Base-by-base conservation (phyloP, 2,113 vertebrate species). In the Paralichthys olivaceus region DNA sequence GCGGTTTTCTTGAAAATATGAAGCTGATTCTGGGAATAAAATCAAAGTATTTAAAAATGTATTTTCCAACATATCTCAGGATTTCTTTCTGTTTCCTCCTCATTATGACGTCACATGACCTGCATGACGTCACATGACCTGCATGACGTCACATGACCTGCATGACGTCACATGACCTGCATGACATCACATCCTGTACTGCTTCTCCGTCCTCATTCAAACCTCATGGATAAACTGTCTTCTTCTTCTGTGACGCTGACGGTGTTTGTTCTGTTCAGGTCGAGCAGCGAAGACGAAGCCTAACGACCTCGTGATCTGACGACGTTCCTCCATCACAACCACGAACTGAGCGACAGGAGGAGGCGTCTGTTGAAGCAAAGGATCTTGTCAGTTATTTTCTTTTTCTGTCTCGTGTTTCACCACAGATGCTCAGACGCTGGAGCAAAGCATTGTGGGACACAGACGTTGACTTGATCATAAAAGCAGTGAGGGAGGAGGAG, bases 211-310 rank as follows among this genome's bases (percentile, higher is more conserved):
- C 47, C 13, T 20, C 17, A 49, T 19, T 49, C 17, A 6, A 49
- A 49, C 17, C 51, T 26, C 23, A 40, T 58, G 53, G 12, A 15
- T 13, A 17, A 13, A 17, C 43, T 17, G 12, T 57, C 29, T 8
- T 43, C 51, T 19, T 63, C 25, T 45, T 8, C 25, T 45, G 19
- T 53, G 49, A n/a, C 7, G 8, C 19, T 19, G 47, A 17, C 5
- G 17, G 47, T 53, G 49, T 53, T 53, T 53, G 28, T 25, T 45
- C 23, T 26, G 23, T 20, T 62, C 89, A 99, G 97, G 97, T 94
- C 96, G 96, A 54, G 96, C 97, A 76, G 95, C 95, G 66, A 97
- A 97, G 92, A 96, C 96, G 93, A 97, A 97, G 85, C n/a, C 97
- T 94, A 97, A 96, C 82, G 96, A 98, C 94, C 94, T 97, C 80